A percentile compares a stretch with the other conserved stretches of the same genome.
Evolutionary conservation across 2,888 invertebrate genomes (phyloP).

Genomic region (Cryptus armator): DNA sequence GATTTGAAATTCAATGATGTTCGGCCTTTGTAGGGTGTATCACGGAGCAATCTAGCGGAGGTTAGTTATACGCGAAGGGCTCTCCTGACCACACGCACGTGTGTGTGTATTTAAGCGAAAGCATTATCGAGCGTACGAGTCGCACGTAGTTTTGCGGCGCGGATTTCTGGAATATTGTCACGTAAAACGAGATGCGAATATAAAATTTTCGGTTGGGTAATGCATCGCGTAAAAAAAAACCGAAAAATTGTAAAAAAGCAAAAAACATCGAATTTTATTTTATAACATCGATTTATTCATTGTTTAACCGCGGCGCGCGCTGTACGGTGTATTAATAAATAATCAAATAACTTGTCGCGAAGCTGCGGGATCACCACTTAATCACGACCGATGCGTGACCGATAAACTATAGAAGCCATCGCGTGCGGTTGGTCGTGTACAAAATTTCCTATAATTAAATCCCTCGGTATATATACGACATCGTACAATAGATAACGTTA

Average conservation of each 20-base stretch:
- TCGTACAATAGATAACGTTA: background rate
- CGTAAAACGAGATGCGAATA: background rate
- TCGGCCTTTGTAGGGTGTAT: constrained; percentile 28
- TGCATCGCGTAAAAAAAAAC: no score
- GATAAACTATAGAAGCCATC: constrained; percentile 50
- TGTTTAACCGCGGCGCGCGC: background rate
- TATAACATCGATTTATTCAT: no score
- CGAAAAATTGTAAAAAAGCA: no score
- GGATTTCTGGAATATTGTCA: background rate
- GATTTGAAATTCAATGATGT: constrained; percentile 62
- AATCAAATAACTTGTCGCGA: constrained; percentile 10
- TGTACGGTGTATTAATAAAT: background rate
- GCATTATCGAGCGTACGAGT: constrained; percentile 34
- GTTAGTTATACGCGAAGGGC: constrained; percentile 16
- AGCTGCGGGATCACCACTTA: constrained; percentile 43
- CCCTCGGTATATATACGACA: background rate
- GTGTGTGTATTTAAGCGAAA: constrained; percentile 9
- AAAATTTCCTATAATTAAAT: constrained; percentile 53
- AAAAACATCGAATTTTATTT: no score
- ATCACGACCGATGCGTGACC: constrained; percentile 43
- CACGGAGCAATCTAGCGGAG: constrained; percentile 32
- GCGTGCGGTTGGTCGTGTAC: constrained; percentile 20
- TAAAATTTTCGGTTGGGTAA: no score
- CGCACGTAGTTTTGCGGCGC: constrained; percentile 21
- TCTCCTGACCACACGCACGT: background rate